Evolutionary conservation across 2,888 invertebrate genomes (phyloP), one percentile per base, ranked within the genome.

Genomic region (Uloborus plumipes): DNA sequence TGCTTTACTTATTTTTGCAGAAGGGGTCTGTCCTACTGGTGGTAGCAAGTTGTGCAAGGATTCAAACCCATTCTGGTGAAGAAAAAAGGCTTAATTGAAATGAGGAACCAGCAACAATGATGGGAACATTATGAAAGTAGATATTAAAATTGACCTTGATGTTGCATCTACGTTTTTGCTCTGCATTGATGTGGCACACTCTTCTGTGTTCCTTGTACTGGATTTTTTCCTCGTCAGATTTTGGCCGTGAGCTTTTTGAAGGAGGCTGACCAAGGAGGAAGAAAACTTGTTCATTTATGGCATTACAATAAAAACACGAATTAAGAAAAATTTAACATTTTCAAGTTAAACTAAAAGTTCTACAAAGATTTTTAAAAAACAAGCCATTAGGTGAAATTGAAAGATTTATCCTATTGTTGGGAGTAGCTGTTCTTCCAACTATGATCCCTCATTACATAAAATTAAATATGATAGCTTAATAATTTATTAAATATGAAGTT

Each of bases 81-180:
- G 76, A 47, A 78, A 62, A 59, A 72, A 74, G 82, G 39, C 7
- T 9, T 39, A 39, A 39, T 11, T 39, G 39, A 39, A 26, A 26
- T 4, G 26, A 55, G 20, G 16, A 55, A 55, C n/a, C 9, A 55
- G 39, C 3, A 11, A 11, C 3, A 39, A 39, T 6, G 9, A 6
- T 39, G 39, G 3, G 3, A 9, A 39, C 3, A 39, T 39, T 11
- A 39, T 11, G 9, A 39, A 39, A 39, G 13, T 61, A 22, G 11
- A 22, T 18, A 15, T 2, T 0, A 39, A 39, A 65, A n/a, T 49
- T 50, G 84, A 89, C 89, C 88, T 98, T 98, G 87, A 98, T 97
- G 89, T 97, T 98, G 89, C 95, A 97, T 73, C 98, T 92, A 51
- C 98, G 92, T 89, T 98, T 98, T 90, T 98, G 97, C 88, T 98